Evolutionary conservation across 2,797 vertebrate species (phyloP).

Genomic region (Clangula hyemalis): DNA sequence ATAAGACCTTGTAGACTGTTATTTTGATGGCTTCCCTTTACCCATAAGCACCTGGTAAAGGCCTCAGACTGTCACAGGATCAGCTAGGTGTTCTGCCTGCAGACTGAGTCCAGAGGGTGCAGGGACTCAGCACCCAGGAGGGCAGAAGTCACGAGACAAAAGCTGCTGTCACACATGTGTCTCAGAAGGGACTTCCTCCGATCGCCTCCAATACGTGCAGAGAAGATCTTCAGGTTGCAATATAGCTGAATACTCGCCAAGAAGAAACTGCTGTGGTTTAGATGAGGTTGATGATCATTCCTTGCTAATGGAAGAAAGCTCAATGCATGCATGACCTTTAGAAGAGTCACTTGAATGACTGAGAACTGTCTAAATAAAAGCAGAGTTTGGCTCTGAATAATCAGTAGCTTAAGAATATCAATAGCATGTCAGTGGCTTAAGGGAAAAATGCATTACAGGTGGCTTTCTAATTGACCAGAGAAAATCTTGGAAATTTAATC

Average conservation of each 20-base stretch:
- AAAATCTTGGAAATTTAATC: constrained; percentile 53
- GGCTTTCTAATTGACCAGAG: constrained; percentile 48
- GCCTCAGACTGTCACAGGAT: fast-evolving
- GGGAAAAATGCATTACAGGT: constrained; percentile 28
- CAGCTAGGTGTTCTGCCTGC: fast-evolving
- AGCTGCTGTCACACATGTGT: background rate
- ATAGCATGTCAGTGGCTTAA: background rate
- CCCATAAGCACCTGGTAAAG: background rate
- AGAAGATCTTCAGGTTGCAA: background rate
- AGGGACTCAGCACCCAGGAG: background rate
- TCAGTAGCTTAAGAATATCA: background rate
- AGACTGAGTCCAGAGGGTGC: background rate
- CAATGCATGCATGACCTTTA: fast-evolving
- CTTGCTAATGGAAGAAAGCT: background rate
- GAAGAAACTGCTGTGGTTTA: background rate
- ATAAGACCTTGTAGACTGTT: background rate
- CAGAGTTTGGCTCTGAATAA: background rate
- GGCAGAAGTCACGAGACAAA: background rate
- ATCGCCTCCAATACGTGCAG: background rate
- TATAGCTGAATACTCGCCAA: background rate
- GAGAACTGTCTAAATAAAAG: constrained; percentile 3
- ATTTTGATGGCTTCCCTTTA: background rate
- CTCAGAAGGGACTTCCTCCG: background rate
- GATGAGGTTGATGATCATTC: background rate
- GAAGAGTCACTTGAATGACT: background rate